Conservation (phyloP, 1,140 invertebrate genomes). For the Drosophila lacertosa region DNA sequence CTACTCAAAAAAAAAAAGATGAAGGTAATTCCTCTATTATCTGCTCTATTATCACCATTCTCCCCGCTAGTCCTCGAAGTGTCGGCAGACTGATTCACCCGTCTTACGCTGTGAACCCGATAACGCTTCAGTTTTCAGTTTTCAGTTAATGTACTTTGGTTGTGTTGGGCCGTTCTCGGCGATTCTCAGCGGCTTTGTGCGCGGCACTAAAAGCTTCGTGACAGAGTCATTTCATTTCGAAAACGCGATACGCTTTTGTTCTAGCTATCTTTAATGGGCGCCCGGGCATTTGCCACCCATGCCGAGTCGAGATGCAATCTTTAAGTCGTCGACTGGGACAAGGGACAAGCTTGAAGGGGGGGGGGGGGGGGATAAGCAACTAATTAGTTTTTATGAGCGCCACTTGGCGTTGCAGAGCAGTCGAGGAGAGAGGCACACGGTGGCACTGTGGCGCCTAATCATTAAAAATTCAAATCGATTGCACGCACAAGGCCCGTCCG, state of each 20-base stretch:
- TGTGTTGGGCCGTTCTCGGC: slow-evolving; percentile 18
- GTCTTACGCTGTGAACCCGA: slow-evolving; percentile 29
- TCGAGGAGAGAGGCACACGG: slow-evolving; percentile 32
- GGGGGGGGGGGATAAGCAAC: slow-evolving; percentile 65
- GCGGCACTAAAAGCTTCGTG: slow-evolving; percentile 70
- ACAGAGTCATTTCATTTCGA: slow-evolving; percentile 73
- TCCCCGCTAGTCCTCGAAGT: slow-evolving; percentile 18
- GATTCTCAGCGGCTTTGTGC: slow-evolving; percentile 25
- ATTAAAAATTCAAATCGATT: slow-evolving; percentile 83
- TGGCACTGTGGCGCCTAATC: slow-evolving; percentile 81
- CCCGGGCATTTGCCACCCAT: slow-evolving; percentile 73
- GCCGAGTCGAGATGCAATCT: slow-evolving; percentile 18
- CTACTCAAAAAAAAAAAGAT: too few species aligned
- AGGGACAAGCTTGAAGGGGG: too few species aligned
- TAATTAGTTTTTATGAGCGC: slow-evolving; percentile 78
- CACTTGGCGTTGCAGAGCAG: slow-evolving; percentile 39
- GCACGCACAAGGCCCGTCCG: slow-evolving; percentile 31
- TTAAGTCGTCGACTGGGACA: background rate
- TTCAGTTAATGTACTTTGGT: background rate
- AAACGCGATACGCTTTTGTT: slow-evolving; percentile 65
- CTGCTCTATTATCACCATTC: background rate
- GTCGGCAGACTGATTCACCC: slow-evolving; percentile 41
- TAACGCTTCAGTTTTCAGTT: background rate
- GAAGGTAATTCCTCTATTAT: too few species aligned
- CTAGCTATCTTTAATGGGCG: slow-evolving; percentile 66